phyloP scores from a whole-genome alignment of 2,888 invertebrate genomes.

The Teleiodes luculella region DNA sequence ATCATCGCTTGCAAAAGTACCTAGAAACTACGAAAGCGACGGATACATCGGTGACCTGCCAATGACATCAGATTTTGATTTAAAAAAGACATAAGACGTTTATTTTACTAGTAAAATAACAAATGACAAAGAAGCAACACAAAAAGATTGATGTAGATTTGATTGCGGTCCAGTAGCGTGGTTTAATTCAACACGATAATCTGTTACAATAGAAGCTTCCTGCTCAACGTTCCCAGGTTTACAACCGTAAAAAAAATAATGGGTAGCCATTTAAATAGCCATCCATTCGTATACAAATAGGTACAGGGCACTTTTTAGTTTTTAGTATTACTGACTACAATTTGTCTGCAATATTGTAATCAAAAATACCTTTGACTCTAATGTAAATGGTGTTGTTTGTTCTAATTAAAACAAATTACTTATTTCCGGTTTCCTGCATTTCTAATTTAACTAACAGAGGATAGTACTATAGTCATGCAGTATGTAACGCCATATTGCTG shows the following conservation, averaged over 20 bases:
- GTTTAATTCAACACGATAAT: conserved; percentile 9
- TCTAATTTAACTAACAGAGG: too few relatives aligned
- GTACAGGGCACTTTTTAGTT: too few relatives aligned
- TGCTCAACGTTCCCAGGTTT: conserved; percentile 2
- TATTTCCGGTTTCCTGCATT: too few relatives aligned
- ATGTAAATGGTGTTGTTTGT: too few relatives aligned
- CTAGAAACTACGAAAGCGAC: background rate
- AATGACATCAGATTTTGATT: conserved; percentile 8
- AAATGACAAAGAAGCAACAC: background rate
- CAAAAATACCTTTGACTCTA: too few relatives aligned
- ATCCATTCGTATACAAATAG: background rate
- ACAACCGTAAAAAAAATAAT: background rate
- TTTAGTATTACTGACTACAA: too few relatives aligned
- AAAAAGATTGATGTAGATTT: conserved; percentile 10
- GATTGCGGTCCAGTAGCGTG: conserved; percentile 4
- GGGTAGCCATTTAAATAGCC: background rate
- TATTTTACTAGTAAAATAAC: background rate
- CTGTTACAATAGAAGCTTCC: conserved; percentile 7
- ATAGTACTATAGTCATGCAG: too few relatives aligned
- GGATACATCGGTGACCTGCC: conserved; percentile 3
- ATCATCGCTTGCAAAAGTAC: conserved; percentile 16
- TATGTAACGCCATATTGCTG: too few relatives aligned
- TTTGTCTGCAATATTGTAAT: too few relatives aligned
- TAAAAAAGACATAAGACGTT: background rate
- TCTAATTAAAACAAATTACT: too few relatives aligned